phyloP scores from a whole-genome alignment of 2,888 invertebrate species.

The Mythimna vitellina region DNA sequence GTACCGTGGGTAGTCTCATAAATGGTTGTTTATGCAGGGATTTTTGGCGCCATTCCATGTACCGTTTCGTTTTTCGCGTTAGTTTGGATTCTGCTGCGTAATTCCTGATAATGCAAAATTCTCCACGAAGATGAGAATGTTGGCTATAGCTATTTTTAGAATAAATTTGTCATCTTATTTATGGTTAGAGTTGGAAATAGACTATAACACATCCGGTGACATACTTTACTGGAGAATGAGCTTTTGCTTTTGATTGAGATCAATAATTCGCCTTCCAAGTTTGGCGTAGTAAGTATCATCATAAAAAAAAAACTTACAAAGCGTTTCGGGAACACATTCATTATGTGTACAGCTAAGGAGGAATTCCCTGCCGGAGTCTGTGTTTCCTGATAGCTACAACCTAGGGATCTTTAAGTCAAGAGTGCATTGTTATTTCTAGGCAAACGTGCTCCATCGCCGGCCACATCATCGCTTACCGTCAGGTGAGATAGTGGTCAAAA shows the following conservation, averaged over 20 bases:
- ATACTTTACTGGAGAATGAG: not conserved
- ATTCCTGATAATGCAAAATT: conserved; percentile 55
- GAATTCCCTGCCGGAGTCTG: too few species aligned
- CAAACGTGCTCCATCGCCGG: too few species aligned
- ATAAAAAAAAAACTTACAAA: not conserved
- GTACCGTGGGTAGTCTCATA: conserved; percentile 38
- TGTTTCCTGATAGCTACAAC: too few species aligned
- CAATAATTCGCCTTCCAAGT: not conserved
- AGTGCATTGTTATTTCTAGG: too few species aligned
- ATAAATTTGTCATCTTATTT: conserved; percentile 28
- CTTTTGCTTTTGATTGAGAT: not conserved
- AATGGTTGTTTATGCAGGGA: conserved; percentile 54
- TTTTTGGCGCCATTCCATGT: conserved; percentile 59
- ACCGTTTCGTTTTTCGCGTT: conserved; percentile 47
- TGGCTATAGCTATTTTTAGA: conserved; percentile 30
- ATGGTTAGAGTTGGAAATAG: conserved; percentile 8
- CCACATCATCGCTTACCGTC: too few species aligned
- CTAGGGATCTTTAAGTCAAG: too few species aligned
- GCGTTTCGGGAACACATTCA: too few species aligned
- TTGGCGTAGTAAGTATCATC: not conserved
- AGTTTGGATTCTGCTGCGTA: conserved; percentile 56
- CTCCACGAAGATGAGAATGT: conserved; percentile 20
- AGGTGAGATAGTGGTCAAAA: too few species aligned
- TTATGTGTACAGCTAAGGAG: too few species aligned
- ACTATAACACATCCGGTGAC: conserved; percentile 2